Percentiles rank a stretch among this genome's conserved stretches.
phyloP scores from a whole-genome alignment of 2,797 vertebrate species.

The Argyrosomus regius region DNA sequence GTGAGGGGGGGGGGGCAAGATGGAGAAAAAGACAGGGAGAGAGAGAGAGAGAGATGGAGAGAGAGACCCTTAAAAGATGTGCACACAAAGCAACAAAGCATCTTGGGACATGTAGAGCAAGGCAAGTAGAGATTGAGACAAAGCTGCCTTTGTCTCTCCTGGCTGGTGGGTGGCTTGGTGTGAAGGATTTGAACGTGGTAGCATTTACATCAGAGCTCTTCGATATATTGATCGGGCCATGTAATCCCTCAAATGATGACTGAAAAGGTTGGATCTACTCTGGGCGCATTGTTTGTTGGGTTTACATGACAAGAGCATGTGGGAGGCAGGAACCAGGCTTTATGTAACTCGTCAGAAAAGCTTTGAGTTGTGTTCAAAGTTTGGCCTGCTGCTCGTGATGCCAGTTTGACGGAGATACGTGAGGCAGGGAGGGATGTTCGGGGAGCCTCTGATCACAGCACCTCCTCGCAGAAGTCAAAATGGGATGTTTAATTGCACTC shows the following conservation, averaged over 20 bases:
- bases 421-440: slow-evolving; percentile 50
- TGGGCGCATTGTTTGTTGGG: slow-evolving; percentile 58
- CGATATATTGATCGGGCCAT: slow-evolving; percentile 80
- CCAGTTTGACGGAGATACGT: slow-evolving; percentile 39
- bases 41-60: slow-evolving; percentile 68
- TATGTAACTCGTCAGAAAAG: slow-evolving; percentile 55
- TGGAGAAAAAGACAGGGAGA: slow-evolving; percentile 42
- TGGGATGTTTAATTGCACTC: slow-evolving; percentile 74
- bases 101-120: slow-evolving; percentile 82
- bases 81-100: slow-evolving; percentile 83
- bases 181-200: slow-evolving; percentile 72
- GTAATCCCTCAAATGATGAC: slow-evolving; percentile 73
- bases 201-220: slow-evolving; percentile 69
- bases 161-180: slow-evolving; percentile 80
- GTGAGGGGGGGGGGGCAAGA: no score
- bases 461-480: slow-evolving; percentile 73
- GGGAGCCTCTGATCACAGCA: slow-evolving; percentile 68
- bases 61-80: slow-evolving; percentile 78
- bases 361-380: slow-evolving; percentile 60
- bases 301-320: slow-evolving; percentile 59
- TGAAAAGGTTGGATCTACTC: slow-evolving; percentile 60
- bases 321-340: slow-evolving; percentile 67
- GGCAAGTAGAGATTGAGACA: slow-evolving; percentile 80
- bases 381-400: slow-evolving; percentile 42
- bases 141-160: slow-evolving; percentile 78